phyloP scores from a whole-genome alignment of 2,113 vertebrate genomes.

The Myxocyprinus asiaticus region DNA sequence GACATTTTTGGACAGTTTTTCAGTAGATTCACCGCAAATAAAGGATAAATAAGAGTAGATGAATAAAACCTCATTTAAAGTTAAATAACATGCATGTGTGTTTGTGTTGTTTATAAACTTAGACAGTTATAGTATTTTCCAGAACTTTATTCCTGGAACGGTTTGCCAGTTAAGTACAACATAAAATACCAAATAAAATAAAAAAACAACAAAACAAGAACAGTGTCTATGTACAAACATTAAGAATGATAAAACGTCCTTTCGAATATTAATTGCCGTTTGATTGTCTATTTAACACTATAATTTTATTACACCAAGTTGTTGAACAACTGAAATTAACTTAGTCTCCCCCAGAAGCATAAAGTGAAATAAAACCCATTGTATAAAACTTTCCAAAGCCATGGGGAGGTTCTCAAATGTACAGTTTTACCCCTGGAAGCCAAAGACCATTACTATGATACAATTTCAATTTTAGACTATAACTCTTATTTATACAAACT shows the following conservation, averaged over 20 bases:
- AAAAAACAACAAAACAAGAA: conserved; percentile 45
- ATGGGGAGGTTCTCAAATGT: conserved; percentile 10
- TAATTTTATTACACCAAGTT: conserved; percentile 43
- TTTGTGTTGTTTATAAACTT: not conserved
- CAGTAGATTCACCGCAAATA: too few relatives aligned
- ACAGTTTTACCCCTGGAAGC: conserved; percentile 25
- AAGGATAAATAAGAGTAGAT: too few relatives aligned
- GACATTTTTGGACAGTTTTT: too few relatives aligned
- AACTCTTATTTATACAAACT: conserved; percentile 47
- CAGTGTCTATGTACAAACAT: conserved; percentile 56
- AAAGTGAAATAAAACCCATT: not conserved
- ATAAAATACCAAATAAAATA: conserved; percentile 58
- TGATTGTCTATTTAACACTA: conserved; percentile 59
- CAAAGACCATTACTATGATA: conserved; percentile 45
- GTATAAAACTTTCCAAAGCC: conserved; percentile 29
- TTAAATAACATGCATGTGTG: too few relatives aligned
- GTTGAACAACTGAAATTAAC: conserved; percentile 25
- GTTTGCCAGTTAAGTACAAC: conserved; percentile 56
- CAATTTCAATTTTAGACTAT: conserved; percentile 12
- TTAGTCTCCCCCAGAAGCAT: conserved; percentile 2
- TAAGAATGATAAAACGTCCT: conserved; percentile 54
- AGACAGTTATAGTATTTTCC: conserved; percentile 37
- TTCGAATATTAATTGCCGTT: conserved; percentile 45
- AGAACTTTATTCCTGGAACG: conserved; percentile 60
- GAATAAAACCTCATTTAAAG: too few relatives aligned